A percentile compares a stretch with the other conserved stretches of the same genome.
Conservation (phyloP, 2,888 invertebrate genomes). For the Volucella inflata region DNA sequence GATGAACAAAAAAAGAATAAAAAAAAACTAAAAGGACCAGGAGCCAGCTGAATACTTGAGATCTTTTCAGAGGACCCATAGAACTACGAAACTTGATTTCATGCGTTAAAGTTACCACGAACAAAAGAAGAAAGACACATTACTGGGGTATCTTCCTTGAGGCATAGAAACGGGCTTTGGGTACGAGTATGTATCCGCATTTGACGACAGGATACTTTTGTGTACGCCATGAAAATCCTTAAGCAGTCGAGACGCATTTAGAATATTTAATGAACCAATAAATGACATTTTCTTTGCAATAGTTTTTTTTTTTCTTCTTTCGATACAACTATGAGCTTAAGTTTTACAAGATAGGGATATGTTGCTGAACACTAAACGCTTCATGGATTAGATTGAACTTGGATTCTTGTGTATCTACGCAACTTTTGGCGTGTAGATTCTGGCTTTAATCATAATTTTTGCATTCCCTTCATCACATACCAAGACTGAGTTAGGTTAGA, state of each 20-base stretch:
- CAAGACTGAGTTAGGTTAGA: neutral
- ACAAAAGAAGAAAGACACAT: slow-evolving; percentile 7
- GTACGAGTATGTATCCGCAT: slow-evolving; percentile 3
- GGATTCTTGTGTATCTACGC: neutral
- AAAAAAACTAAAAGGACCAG: too few relatives aligned
- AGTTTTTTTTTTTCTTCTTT: slow-evolving; percentile 39
- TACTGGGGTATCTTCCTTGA: slow-evolving; percentile 12
- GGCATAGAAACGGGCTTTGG: slow-evolving; percentile 5
- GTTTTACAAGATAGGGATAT: slow-evolving; percentile 55
- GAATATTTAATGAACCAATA: slow-evolving; percentile 73
- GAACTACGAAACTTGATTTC: slow-evolving; percentile 52
- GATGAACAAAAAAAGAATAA: slow-evolving; percentile 25
- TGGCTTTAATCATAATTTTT: slow-evolving; percentile 67
- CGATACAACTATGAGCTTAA: slow-evolving; percentile 37
- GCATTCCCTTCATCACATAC: slow-evolving; percentile 26
- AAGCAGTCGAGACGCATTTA: slow-evolving; percentile 66
- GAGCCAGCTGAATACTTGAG: slow-evolving; percentile 17
- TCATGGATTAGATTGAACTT: neutral
- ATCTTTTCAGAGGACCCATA: slow-evolving; percentile 12
- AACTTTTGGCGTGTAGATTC: slow-evolving; percentile 10
- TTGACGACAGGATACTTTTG: slow-evolving; percentile 67
- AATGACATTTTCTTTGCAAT: slow-evolving; percentile 68
- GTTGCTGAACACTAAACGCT: slow-evolving; percentile 5
- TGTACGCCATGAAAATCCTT: slow-evolving; percentile 71
- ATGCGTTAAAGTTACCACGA: slow-evolving; percentile 21